Conservation (phyloP, 2,797 vertebrate genomes). For the Sebastes goodei region DNA sequence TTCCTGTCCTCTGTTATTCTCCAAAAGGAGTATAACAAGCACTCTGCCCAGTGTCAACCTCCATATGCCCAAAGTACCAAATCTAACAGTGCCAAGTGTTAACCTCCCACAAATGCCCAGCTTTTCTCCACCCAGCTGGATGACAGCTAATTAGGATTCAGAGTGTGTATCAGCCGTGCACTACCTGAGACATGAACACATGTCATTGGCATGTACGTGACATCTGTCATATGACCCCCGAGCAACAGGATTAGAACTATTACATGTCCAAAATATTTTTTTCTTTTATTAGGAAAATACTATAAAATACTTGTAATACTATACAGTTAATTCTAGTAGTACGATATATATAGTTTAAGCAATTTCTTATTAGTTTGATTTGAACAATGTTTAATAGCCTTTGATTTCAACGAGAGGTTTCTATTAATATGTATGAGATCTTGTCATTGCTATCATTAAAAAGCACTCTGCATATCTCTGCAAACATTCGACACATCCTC, state of each 20-base stretch:
- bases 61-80: slow-evolving; percentile 93
- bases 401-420: background rate
- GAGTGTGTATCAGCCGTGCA: slow-evolving; percentile 94
- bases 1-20: slow-evolving; percentile 88
- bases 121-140: slow-evolving; percentile 95
- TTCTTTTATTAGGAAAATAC: background rate
- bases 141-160: slow-evolving; percentile 91
- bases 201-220: slow-evolving; percentile 86
- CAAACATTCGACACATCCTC: slow-evolving; percentile 50
- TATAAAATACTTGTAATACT: background rate
- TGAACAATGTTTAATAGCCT: background rate
- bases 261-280: background rate
- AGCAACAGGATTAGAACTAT: background rate
- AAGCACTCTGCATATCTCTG: slow-evolving; percentile 32
- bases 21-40: slow-evolving; percentile 95
- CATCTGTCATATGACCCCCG: background rate
- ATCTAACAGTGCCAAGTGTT: slow-evolving; percentile 90
- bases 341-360: background rate
- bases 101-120: slow-evolving; percentile 95
- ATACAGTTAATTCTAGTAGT: background rate
- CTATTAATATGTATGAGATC: slow-evolving; percentile 17
- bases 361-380: background rate
- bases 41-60: slow-evolving; percentile 96
- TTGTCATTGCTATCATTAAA: slow-evolving; percentile 39
- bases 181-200: slow-evolving; percentile 84